Percentiles rank a stretch among this genome's conserved stretches.
phyloP scores from a whole-genome alignment of 2,113 vertebrate species.

The Morone chrysops region DNA sequence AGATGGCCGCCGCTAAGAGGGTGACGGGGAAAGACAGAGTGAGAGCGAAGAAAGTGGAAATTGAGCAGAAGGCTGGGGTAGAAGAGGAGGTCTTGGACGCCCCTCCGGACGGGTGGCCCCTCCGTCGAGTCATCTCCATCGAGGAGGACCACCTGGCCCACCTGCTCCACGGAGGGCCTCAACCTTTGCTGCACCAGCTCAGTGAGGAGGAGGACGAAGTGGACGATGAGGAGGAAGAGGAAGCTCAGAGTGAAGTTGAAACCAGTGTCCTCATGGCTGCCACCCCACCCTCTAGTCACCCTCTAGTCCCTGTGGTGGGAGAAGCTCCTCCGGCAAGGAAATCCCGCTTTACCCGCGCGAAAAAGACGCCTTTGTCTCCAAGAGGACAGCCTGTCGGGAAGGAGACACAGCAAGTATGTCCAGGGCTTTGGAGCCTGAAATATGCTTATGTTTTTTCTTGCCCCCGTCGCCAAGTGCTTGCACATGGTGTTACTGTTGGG shows the following conservation, averaged over 20 bases:
- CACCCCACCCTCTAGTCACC: not conserved
- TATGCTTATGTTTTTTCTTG: too few relatives aligned
- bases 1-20: constrained; percentile 25
- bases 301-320: not conserved
- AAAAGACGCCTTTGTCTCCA: constrained; percentile 71
- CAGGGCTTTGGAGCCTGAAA: not conserved
- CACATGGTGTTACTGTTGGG: too few relatives aligned
- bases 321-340: constrained; percentile 14
- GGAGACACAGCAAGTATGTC: constrained; percentile 80
- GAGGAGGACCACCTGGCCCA: constrained; percentile 94
- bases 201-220: constrained; percentile 81
- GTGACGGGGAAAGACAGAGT: constrained; percentile 30
- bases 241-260: constrained; percentile 56
- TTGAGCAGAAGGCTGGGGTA: constrained; percentile 37
- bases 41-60: constrained; percentile 52
- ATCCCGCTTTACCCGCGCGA: constrained; percentile 32
- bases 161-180: constrained; percentile 83
- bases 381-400: constrained; percentile 88
- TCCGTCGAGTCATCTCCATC: constrained; percentile 94
- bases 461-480: too few relatives aligned
- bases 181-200: constrained; percentile 82
- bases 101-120: constrained; percentile 70
- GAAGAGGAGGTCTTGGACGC: constrained; percentile 66
- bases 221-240: constrained; percentile 50
- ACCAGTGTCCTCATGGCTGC: constrained; percentile 12